phyloP scores from a whole-genome alignment of 2,888 invertebrate genomes.

The Carabus problematicus region DNA sequence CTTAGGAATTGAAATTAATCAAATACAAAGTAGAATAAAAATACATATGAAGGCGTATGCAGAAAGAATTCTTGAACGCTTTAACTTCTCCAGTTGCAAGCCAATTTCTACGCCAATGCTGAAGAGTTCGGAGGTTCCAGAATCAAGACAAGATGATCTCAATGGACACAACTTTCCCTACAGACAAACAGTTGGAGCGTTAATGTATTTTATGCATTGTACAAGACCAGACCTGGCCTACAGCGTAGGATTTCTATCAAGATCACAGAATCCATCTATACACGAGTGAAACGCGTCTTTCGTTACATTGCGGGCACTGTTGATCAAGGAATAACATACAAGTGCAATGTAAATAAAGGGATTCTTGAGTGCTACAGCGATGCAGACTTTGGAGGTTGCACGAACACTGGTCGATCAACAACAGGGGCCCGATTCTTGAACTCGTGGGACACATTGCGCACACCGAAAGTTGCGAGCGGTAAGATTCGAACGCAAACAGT shows the following conservation, averaged over 20 bases:
- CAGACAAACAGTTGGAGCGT: constrained; percentile 48
- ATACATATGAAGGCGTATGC: too few species aligned
- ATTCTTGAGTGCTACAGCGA: constrained; percentile 50
- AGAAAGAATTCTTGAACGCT: neutral
- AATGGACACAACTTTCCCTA: constrained; percentile 44
- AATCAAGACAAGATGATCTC: constrained; percentile 16
- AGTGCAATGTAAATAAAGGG: constrained; percentile 42
- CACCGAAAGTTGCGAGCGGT: too few species aligned
- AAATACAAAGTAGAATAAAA: too few species aligned
- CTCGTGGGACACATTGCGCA: too few species aligned
- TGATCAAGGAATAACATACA: constrained; percentile 44
- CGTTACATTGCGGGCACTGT: constrained; percentile 49
- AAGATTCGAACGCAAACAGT: too few species aligned
- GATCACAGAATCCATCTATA: constrained; percentile 47
- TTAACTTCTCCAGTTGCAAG: neutral
- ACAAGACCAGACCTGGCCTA: constrained; percentile 45
- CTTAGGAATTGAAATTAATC: too few species aligned
- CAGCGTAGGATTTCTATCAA: constrained; percentile 47
- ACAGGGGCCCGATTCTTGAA: constrained; percentile 39
- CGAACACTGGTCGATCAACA: constrained; percentile 51
- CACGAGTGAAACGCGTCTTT: constrained; percentile 50
- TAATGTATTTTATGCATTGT: constrained; percentile 51
- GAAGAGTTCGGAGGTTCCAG: constrained; percentile 3
- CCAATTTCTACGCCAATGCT: constrained; percentile 24
- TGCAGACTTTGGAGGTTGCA: constrained; percentile 32